Percentiles rank a stretch among this genome's conserved stretches.
Conservation (phyloP, 2,888 invertebrate genomes). For the Chouioia cunea region DNA sequence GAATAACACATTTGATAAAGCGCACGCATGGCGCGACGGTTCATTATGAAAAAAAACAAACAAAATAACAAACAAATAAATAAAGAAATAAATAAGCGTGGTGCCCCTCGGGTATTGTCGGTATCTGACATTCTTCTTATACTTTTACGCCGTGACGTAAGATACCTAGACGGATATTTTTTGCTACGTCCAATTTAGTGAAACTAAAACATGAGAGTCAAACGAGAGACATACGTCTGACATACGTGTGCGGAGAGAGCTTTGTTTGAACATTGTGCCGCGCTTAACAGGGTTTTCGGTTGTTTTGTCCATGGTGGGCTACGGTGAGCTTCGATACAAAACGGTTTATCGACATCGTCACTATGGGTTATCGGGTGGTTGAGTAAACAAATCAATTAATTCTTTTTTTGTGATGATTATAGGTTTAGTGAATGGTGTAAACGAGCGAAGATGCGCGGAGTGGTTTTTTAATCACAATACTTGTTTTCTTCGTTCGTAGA, state of each 20-base stretch:
- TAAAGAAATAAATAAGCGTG: conserved; percentile 47
- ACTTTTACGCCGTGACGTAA: conserved; percentile 54
- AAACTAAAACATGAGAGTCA: not conserved
- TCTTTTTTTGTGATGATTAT: conserved; percentile 13
- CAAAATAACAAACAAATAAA: conserved; percentile 11
- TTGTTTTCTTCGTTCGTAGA: conserved; percentile 13
- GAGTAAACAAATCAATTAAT: conserved; percentile 21
- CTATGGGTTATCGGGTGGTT: not conserved
- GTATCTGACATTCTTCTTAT: conserved; percentile 58
- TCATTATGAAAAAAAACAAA: conserved; percentile 28
- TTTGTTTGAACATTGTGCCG: conserved; percentile 34
- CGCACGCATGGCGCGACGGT: conserved; percentile 43
- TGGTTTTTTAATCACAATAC: not conserved
- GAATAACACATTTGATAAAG: conserved; percentile 39
- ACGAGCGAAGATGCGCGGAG: not conserved
- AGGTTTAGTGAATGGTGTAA: conserved; percentile 2
- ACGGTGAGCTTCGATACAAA: no score
- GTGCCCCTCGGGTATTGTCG: conserved; percentile 57
- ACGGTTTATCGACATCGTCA: no score
- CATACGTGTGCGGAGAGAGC: conserved; percentile 13
- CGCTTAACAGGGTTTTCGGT: conserved; percentile 7
- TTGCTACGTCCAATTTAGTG: conserved; percentile 50
- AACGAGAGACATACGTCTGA: conserved; percentile 1
- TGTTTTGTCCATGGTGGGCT: conserved; percentile 6
- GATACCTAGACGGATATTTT: conserved; percentile 57